Evolutionary conservation across 2,113 vertebrate species (phyloP).

Genomic region (Silurus meridionalis): DNA sequence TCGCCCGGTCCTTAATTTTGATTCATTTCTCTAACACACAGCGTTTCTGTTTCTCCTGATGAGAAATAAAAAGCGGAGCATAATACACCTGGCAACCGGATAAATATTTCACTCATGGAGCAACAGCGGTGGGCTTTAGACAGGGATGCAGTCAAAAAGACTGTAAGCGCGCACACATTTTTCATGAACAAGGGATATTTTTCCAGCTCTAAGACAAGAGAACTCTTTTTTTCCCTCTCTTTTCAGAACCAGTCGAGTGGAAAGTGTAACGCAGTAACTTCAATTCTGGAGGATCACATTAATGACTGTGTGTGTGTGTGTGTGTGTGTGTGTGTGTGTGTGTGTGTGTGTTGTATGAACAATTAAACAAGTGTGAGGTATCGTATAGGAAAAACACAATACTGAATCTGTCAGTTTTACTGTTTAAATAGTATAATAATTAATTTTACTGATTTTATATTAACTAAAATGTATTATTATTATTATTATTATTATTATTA

Average conservation of each 20-base stretch:
- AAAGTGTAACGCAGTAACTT: constrained; percentile 49
- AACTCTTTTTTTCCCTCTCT: not conserved
- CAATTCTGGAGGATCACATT: constrained; percentile 52
- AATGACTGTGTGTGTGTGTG: constrained; percentile 39
- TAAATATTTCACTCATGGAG: constrained; percentile 76
- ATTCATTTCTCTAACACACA: not conserved
- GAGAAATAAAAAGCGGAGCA: constrained; percentile 57
- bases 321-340: constrained; percentile 20
- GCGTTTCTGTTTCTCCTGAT: constrained; percentile 60
- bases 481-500: not conserved
- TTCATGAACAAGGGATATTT: constrained; percentile 11
- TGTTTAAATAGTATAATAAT: not conserved
- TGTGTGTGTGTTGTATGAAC: constrained; percentile 6
- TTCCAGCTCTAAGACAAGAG: constrained; percentile 6
- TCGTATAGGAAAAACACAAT: not conserved
- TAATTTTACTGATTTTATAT: not conserved
- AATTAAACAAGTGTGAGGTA: not conserved
- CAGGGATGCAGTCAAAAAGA: constrained; percentile 33
- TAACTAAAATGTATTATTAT: not conserved
- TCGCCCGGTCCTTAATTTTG: constrained; percentile 12
- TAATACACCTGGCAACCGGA: constrained; percentile 63
- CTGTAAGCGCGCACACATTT: constrained; percentile 17
- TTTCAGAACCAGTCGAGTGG: constrained; percentile 54
- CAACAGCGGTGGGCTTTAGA: constrained; percentile 54
- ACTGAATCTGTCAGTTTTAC: not conserved